Evolutionary conservation across 2,113 vertebrate species (phyloP).

Genomic region (Sapajus apella): DNA sequence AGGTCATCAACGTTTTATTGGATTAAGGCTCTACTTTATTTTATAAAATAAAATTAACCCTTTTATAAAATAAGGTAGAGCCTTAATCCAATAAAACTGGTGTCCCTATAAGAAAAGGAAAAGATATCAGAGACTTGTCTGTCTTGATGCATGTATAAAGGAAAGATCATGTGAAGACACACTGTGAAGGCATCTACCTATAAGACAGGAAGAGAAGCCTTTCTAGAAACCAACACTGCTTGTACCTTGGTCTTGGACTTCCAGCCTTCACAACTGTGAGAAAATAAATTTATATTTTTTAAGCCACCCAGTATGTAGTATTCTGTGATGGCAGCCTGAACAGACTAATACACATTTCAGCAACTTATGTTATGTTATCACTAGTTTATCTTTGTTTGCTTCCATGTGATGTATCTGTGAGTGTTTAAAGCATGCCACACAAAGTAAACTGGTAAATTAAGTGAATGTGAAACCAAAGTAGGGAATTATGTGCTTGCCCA

Average conservation of each 20-base stretch:
- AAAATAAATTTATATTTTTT: background rate
- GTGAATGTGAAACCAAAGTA: background rate
- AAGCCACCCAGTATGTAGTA: background rate
- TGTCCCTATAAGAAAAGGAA: no score
- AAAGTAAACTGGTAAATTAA: background rate
- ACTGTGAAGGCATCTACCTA: background rate
- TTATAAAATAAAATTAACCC: no score
- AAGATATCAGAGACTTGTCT: no score
- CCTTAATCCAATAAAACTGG: no score
- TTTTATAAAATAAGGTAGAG: no score
- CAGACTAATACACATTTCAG: background rate
- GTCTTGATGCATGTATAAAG: no score
- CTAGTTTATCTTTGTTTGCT: background rate
- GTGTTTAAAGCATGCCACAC: background rate
- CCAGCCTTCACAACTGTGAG: background rate
- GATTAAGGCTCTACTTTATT: no score
- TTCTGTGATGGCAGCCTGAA: background rate
- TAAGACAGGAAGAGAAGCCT: background rate
- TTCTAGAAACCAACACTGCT: background rate
- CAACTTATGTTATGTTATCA: background rate
- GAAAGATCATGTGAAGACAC: no score
- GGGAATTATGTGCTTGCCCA: background rate
- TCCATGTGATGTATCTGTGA: background rate
- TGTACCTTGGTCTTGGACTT: background rate
- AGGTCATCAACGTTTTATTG: no score